Base-by-base conservation (phyloP, 2,797 vertebrate genomes). In the Miichthys miiuy region DNA sequence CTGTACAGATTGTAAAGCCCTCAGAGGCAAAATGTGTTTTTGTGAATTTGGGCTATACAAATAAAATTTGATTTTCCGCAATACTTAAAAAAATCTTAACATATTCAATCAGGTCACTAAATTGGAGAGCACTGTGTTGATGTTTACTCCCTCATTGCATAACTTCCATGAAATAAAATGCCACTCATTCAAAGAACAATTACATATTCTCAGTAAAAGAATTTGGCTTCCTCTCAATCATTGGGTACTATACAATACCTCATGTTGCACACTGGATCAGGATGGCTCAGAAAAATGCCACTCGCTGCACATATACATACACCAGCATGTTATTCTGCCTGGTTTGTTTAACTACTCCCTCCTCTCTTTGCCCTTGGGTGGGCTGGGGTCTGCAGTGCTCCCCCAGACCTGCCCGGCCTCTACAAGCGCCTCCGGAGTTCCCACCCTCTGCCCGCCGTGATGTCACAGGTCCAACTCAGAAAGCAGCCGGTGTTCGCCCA, bases 401-500 rank as follows among this genome's bases (percentile, higher is more conserved):
- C 94, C 44, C 82, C 87, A 69, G 96, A 96, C 94, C 95, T 95
- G 94, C 95, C 94, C 84, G 96, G 96, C 91, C 95, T 95, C 92
- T 93, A 91, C 92, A 95, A 97, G 93, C 93, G 91, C 93, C 93
- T 94, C 80, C 88, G 94, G 94, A 96, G 94, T 94, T 57, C 72
- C 73, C 84, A 82, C 27, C 74, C 77, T 68, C 94, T 91, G 84
- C 95, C 89, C 85, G 91, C 93, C 72, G 91, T 95, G 94, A 96
- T 96, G 91, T 97, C 95, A 95, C 95, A 93, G 83, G 95, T 95
- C 90, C 91, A 91, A 91, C 94, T 96, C 93, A 89, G 89, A 87
- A 94, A 96, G 92, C 95, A 94, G 89, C 92, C 95, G 91, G 95
- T 94, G 94, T 93, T 94, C 93, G 95, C 95, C 93, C 94, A 95